Evolutionary conservation across 2,888 invertebrate genomes (phyloP).

Genomic region (Pilophorus perplexus): DNA sequence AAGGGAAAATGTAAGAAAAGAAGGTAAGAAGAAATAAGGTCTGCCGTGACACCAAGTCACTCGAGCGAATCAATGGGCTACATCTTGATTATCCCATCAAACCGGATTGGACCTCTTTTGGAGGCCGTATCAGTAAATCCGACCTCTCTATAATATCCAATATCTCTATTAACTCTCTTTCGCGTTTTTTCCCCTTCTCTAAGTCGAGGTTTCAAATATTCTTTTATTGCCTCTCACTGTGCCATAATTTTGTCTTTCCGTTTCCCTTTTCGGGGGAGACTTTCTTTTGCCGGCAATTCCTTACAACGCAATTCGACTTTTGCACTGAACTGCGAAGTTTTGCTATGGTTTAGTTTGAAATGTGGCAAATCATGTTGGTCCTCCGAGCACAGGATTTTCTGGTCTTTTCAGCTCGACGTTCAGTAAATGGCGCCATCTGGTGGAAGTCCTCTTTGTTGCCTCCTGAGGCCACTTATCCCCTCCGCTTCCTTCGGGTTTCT

Average conservation of each 20-base stretch:
- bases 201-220: conserved; percentile 17
- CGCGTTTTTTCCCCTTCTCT: conserved; percentile 17
- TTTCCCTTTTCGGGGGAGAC: conserved; percentile 5
- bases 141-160: conserved; percentile 16
- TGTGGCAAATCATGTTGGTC: too few species aligned
- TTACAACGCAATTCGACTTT: too few species aligned
- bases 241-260: conserved; percentile 17
- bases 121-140: conserved; percentile 19
- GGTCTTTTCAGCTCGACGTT: too few species aligned
- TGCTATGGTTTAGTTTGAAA: too few species aligned
- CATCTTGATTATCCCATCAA: conserved; percentile 31
- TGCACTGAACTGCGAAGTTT: too few species aligned
- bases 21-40: conserved; percentile 5
- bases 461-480: neutral
- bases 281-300: conserved; percentile 3
- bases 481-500: too few species aligned
- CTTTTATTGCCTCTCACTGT: conserved; percentile 14
- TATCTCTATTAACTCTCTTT: conserved; percentile 20
- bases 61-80: conserved; percentile 24
- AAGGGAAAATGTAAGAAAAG: neutral
- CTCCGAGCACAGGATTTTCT: too few species aligned
- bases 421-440: conserved; percentile 7
- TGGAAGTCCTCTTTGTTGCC: neutral
- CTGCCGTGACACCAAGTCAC: conserved; percentile 11
- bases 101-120: conserved; percentile 24